Evolutionary conservation across 35 echinoderm and acorn worm species (phyloP).

Genomic region (Anneissia japonica): DNA sequence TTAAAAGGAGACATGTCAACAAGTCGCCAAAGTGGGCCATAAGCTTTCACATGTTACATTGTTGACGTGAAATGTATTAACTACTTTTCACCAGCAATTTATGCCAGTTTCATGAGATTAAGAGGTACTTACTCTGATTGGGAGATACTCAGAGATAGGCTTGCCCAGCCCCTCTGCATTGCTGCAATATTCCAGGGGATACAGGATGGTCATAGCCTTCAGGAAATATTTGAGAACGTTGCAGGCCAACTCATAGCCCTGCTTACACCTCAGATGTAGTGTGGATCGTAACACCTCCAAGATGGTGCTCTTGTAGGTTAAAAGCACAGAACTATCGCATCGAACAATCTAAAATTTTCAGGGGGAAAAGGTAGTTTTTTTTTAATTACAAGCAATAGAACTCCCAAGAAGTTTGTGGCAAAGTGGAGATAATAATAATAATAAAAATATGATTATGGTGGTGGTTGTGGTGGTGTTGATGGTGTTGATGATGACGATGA

Average conservation of each 20-base stretch:
- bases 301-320: slow-evolving; percentile 58
- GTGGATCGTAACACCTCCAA: slow-evolving; percentile 62
- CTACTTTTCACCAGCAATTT: too few relatives aligned
- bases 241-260: slow-evolving; percentile 74
- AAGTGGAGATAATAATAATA: not conserved
- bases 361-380: not conserved
- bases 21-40: too few relatives aligned
- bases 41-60: too few relatives aligned
- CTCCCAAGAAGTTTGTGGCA: too few relatives aligned
- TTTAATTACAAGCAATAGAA: not conserved
- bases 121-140: slow-evolving; percentile 91
- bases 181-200: slow-evolving; percentile 76
- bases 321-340: slow-evolving; percentile 45
- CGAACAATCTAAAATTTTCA: slow-evolving; percentile 55
- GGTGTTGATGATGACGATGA: too few relatives aligned
- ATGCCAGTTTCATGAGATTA: too few relatives aligned
- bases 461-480: too few relatives aligned
- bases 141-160: slow-evolving; percentile 85
- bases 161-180: slow-evolving; percentile 62
- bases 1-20: too few relatives aligned
- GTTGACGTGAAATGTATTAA: too few relatives aligned
- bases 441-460: not conserved
- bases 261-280: slow-evolving; percentile 77
- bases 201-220: slow-evolving; percentile 36
- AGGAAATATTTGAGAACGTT: slow-evolving; percentile 66